Evolutionary conservation across 2,797 vertebrate species (phyloP).

Genomic region (Graptemys geographica): DNA sequence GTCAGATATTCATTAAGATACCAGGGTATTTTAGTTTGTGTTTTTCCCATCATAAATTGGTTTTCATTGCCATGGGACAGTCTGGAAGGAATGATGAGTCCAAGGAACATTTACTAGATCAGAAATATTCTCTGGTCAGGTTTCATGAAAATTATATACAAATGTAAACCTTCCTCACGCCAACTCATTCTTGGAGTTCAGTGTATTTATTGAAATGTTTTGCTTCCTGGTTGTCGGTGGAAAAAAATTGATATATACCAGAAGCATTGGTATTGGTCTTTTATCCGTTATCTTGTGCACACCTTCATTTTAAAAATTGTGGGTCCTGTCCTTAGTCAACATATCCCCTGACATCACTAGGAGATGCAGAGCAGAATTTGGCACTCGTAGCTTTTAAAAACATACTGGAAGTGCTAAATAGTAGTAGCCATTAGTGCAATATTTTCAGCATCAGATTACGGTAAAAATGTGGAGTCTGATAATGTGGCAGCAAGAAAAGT

Average conservation of each 20-base stretch:
- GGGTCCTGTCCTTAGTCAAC: not conserved
- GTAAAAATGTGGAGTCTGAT: not conserved
- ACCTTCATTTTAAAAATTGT: not conserved
- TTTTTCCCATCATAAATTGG: slow-evolving; percentile 35
- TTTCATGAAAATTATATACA: slow-evolving; percentile 30
- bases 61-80: slow-evolving; percentile 43
- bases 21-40: slow-evolving; percentile 38
- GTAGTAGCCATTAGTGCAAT: not conserved
- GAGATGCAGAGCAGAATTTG: not conserved
- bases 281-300: slow-evolving; percentile 3
- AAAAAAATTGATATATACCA: not conserved
- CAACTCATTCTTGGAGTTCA: not conserved
- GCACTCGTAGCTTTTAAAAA: not conserved
- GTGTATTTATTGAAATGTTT: not conserved
- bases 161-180: not conserved
- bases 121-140: not conserved
- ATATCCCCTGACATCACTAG: not conserved
- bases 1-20: slow-evolving; percentile 48
- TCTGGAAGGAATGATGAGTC: slow-evolving; percentile 19
- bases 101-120: not conserved
- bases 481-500: not conserved
- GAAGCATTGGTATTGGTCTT: not conserved
- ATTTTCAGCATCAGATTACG: not conserved
- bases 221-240: not conserved
- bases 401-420: not conserved